These are phyloP conservation scores for Condylura cristata DNA, from an alignment of 2,113 vertebrate genomes.

Conservation along the genomic window DNA sequence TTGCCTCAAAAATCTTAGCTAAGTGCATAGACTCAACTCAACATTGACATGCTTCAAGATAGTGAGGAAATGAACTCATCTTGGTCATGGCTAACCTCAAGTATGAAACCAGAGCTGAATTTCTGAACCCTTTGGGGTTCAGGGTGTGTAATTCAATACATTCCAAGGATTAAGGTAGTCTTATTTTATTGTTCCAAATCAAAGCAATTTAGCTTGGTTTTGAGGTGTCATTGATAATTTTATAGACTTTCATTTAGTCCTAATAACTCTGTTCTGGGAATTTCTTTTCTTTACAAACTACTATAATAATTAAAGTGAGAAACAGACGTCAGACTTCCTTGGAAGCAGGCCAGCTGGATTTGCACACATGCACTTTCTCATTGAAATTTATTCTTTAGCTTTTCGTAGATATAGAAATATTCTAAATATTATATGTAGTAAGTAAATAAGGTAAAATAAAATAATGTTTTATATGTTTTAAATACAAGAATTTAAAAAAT, in stretches of 20 bases:
- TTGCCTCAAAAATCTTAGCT: background rate
- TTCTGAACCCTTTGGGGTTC: background rate
- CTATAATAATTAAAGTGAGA: background rate
- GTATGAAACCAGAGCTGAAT: background rate
- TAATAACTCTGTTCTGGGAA: background rate
- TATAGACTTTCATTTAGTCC: background rate
- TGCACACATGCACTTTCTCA: background rate
- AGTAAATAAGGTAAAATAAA: background rate
- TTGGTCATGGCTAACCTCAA: background rate
- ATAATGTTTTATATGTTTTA: background rate
- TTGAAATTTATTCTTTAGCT: background rate
- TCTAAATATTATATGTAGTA: background rate
- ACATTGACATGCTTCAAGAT: background rate
- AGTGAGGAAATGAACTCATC: background rate
- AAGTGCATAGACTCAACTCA: background rate
- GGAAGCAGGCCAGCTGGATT: background rate
- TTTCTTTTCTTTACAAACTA: background rate
- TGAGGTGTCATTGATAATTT: background rate
- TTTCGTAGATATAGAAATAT: background rate
- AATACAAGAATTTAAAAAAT: background rate
- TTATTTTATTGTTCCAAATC: constrained; percentile 11
- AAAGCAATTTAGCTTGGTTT: background rate
- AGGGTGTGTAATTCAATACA: background rate
- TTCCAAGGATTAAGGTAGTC: background rate
- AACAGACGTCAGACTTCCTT: background rate